Percentiles rank a stretch among this genome's conserved stretches.
Conservation (phyloP, 2,113 vertebrate species). For the Hystrix brachyura region DNA sequence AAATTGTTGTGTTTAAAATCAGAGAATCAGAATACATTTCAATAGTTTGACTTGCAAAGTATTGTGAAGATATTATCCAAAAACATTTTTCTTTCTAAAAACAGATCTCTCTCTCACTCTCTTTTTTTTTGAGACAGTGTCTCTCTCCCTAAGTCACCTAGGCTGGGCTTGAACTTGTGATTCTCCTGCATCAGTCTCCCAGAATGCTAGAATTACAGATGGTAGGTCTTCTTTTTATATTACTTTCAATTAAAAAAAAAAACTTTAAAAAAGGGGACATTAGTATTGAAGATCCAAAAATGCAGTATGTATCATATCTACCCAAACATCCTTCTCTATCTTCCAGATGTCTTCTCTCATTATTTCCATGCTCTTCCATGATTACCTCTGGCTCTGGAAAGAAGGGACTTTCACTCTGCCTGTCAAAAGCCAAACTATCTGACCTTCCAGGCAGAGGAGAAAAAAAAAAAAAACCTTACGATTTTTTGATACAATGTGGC, state of each 20-base stretch:
- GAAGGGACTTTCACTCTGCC: conserved; percentile 48
- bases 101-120: background rate
- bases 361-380: conserved; percentile 28
- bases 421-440: conserved; percentile 62
- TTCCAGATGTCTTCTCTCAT: conserved; percentile 42
- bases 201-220: background rate
- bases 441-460: conserved; percentile 49
- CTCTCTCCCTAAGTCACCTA: background rate
- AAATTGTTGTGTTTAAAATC: conserved; percentile 56
- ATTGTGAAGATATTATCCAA: conserved; percentile 36
- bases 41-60: conserved; percentile 30
- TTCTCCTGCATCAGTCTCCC: background rate
- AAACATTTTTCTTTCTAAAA: background rate
- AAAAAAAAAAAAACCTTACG: background rate
- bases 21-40: conserved; percentile 64
- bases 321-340: conserved; percentile 14
- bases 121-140: background rate
- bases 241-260: background rate
- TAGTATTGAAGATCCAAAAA: conserved; percentile 46
- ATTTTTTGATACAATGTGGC: conserved; percentile 64
- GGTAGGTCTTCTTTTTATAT: background rate
- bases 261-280: conserved; percentile 46
- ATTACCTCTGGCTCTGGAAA: conserved; percentile 48
- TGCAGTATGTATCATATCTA: conserved; percentile 4
- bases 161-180: background rate